Conservation (phyloP, 2,797 vertebrate genomes). For the Coluber constrictor region DNA sequence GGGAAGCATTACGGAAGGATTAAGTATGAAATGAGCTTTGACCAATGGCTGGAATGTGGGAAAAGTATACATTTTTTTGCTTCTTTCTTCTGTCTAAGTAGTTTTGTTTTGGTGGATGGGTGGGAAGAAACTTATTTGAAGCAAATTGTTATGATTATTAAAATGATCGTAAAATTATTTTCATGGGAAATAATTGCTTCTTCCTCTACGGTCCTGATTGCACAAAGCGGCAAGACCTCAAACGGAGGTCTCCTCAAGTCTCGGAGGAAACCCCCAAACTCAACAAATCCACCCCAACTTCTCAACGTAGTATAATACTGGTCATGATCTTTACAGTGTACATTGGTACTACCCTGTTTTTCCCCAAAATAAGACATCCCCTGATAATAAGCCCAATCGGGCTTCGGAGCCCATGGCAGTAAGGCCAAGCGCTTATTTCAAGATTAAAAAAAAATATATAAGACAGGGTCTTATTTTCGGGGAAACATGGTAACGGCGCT, state of each 20-base stretch:
- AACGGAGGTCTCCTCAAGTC: background rate
- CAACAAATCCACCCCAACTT: background rate
- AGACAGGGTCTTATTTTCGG: too few species aligned
- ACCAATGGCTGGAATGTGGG: background rate
- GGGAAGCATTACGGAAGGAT: background rate
- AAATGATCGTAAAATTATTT: background rate
- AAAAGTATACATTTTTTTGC: background rate
- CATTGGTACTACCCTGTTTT: background rate
- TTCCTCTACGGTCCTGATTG: background rate
- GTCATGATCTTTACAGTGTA: background rate
- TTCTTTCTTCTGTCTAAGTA: background rate
- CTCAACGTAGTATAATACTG: background rate
- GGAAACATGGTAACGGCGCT: too few species aligned
- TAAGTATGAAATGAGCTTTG: background rate
- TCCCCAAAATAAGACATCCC: too few species aligned
- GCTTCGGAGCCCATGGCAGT: too few species aligned
- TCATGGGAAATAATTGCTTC: background rate
- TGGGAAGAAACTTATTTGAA: background rate
- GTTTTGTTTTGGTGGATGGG: background rate
- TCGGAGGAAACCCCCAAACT: background rate
- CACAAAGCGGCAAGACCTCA: background rate
- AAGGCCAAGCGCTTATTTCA: too few species aligned
- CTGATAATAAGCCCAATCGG: too few species aligned
- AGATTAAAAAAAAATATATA: too few species aligned
- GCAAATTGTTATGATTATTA: background rate